These are phyloP conservation scores for Athetis lepigone DNA, from an alignment of 2,888 invertebrate genomes.

Conservation along the genomic window DNA sequence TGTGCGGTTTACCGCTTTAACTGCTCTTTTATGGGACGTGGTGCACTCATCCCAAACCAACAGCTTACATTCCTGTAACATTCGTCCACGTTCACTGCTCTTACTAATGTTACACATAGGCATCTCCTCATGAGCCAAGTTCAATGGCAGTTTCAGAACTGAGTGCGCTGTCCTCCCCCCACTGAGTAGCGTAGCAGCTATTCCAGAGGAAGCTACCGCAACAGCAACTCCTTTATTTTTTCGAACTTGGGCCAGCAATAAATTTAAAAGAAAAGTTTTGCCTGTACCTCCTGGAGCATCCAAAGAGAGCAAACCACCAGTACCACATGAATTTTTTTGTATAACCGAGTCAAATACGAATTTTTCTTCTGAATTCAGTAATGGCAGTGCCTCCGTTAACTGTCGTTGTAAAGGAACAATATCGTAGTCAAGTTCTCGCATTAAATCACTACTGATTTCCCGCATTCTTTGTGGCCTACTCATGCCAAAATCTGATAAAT, in stretches of 20 bases:
- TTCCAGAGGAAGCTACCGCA: too few relatives aligned
- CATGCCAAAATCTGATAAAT: not conserved
- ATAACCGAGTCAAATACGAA: not conserved
- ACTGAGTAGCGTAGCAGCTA: too few relatives aligned
- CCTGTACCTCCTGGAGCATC: constrained; percentile 11
- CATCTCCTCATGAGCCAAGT: too few relatives aligned
- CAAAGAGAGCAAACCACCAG: constrained; percentile 5
- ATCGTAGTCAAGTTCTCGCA: not conserved
- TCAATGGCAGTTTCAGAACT: too few relatives aligned
- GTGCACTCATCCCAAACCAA: too few relatives aligned
- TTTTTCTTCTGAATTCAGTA: not conserved
- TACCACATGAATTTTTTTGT: not conserved
- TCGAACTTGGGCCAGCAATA: constrained; percentile 5
- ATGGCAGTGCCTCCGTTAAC: not conserved
- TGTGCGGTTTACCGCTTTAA: constrained; percentile 47
- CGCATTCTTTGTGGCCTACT: not conserved
- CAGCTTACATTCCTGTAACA: too few relatives aligned
- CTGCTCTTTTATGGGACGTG: too few relatives aligned
- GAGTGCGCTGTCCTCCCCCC: too few relatives aligned
- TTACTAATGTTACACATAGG: too few relatives aligned
- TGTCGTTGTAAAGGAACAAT: not conserved
- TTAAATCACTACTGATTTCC: too few relatives aligned
- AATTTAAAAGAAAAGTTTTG: constrained; percentile 10
- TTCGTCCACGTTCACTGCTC: too few relatives aligned
- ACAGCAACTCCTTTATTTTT: constrained; percentile 28